Base-by-base conservation (phyloP, 2,888 invertebrate genomes). In the Scotopteryx bipunctaria region DNA sequence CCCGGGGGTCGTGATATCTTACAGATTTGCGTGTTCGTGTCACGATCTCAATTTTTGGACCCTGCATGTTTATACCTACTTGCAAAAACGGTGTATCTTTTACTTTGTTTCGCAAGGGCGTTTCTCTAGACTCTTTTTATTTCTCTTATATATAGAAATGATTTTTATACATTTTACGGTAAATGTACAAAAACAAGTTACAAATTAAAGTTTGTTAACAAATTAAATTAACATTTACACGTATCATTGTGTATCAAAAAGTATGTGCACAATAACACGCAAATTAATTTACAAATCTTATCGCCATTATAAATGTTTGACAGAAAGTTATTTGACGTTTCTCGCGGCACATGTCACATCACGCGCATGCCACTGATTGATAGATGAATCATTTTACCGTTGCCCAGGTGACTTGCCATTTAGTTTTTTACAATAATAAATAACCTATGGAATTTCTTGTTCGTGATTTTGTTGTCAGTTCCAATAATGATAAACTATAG, bases 371-470 rank as follows among this genome's bases (percentile, higher is more conserved):
- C 42, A 57, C 55, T 49, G 61, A 67, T 76, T 82, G 82, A 84
- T 79, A 71, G 76, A 83, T 84, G 76, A 69, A 71, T 69, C 69
- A 66, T 69, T 55, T 69, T 71, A 65, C 71, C 73, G 75, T 75
- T 78, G 69, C 61, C 45, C 71, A 71, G 73, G 75, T 83, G 83
- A 82, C 83, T 83, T 76, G 82, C 78, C 69, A 74, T 71, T 80
- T 75, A 65, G 58, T 60, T 67, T 59, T 61, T 61, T 60, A 63
- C 53, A 60, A 55, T 60, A 60, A 63, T 69, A 67, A 68, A 66
- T 72, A 64, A 71, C 62, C 53, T 64, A 67, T 62, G 58, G 63
- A 60, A 65, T 66, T 64, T 69, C 56, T 49, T 64, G 56, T 59
- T 55, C 56, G 35, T 58, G 55, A 57, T 57, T 49, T 55, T 40